phyloP scores from a whole-genome alignment of 2,888 invertebrate species.

The Flexamia atlantica region DNA sequence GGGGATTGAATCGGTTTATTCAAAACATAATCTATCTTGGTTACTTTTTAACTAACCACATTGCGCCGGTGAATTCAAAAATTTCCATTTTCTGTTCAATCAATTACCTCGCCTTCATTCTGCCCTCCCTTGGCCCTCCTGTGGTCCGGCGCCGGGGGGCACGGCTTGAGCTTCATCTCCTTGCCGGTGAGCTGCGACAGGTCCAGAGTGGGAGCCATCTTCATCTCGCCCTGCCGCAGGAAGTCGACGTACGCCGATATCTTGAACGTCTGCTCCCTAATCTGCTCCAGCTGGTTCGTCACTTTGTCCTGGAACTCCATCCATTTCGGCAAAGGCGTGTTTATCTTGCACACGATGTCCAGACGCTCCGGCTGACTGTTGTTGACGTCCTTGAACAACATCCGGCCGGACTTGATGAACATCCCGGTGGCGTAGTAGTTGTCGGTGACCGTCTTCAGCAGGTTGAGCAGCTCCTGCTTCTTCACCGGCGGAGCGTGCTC shows the following conservation, averaged over 20 bases:
- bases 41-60: too few species aligned
- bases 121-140: too few species aligned
- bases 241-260: conserved; percentile 7
- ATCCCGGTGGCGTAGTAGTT: not conserved
- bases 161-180: too few species aligned
- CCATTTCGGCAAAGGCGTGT: not conserved
- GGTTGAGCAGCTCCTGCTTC: not conserved
- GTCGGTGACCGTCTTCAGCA: not conserved
- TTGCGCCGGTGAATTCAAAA: too few species aligned
- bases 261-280: conserved; percentile 23
- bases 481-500: not conserved
- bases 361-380: not conserved
- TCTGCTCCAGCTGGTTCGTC: not conserved
- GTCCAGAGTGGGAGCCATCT: conserved; percentile 1
- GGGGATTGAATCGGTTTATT: too few species aligned
- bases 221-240: not conserved
- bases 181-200: not conserved
- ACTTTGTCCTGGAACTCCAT: conserved; percentile 8
- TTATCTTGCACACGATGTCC: not conserved
- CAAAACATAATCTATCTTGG: too few species aligned
- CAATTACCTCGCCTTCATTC: too few species aligned
- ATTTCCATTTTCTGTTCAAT: too few species aligned
- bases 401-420: not conserved
- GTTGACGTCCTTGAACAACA: not conserved
- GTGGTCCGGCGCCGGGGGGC: too few species aligned